Base-by-base conservation (phyloP, 2,888 invertebrate species). In the Aporophyla nigra region DNA sequence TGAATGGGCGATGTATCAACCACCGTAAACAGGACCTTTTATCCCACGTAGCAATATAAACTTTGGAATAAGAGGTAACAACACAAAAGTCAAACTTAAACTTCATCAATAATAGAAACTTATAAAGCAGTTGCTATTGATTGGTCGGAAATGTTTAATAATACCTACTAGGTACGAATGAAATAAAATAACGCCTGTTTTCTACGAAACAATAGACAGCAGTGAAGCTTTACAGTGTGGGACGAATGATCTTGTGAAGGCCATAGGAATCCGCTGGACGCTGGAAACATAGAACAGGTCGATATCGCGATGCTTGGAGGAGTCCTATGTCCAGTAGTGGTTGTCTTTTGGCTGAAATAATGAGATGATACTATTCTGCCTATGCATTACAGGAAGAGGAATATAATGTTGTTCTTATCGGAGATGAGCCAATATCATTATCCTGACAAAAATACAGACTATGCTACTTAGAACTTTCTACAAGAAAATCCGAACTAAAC, bases 71-170 rank as follows among this genome's bases (percentile, higher is more conserved):
- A 21, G n/a, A 43, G 46, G 46, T 61, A 74, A 33, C n/a, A 53
- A 59, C 16, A 21, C 10, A 0, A 73, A 73, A 73, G 19, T n/a
- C 19, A 56, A 63, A 75, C 3, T 59, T 43, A 56, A 63, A 75
- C 3, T 59, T 43, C 7, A 33, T 59, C 51, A 74, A 74, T 19
- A 58, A 74, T 6, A 74, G 19, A 63, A 24, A 43, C 19, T 33
- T 51, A 27, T 5, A 33, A 14, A 58, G 4, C 5, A 49, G 24
- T 70, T 61, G 27, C 14, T 61, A 27, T 53, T 59, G 9, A 27
- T 27, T 14, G 33, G 14, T 19, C 6, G 40, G n/a, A 54, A 54
- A 40, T 54, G 9, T 33, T 58, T 14, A 1, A n/a, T 6, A 56
- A 24, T 24, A 14, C n/a, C n/a, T n/a, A n/a, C 14, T 58, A 9